These are phyloP conservation scores for Acheta domesticus DNA, from an alignment of 2,888 invertebrate species.

Conservation along the genomic window DNA sequence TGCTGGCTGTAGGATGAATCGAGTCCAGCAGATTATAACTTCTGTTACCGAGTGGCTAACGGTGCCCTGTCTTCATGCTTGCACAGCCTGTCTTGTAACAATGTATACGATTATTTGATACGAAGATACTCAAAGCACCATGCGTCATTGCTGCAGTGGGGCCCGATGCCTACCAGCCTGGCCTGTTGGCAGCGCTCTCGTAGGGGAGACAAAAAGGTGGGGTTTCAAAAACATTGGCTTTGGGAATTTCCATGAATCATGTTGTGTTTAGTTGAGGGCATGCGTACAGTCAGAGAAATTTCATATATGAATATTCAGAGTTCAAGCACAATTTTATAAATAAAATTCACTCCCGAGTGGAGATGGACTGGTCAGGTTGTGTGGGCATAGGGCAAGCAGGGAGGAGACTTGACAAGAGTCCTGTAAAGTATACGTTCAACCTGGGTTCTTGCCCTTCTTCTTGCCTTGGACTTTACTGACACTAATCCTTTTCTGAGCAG, in stretches of 20 bases:
- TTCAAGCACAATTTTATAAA: constrained; percentile 18
- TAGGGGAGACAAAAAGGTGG: background rate
- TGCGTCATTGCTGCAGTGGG: background rate
- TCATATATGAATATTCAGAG: background rate
- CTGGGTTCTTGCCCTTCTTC: constrained; percentile 5
- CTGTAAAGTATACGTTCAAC: background rate
- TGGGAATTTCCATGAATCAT: background rate
- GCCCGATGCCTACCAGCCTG: background rate
- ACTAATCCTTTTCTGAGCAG: constrained; percentile 18
- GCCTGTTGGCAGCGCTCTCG: background rate
- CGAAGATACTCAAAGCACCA: background rate
- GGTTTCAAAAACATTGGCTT: background rate
- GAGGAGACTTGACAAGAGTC: background rate
- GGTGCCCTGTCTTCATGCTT: background rate
- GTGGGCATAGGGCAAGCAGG: background rate
- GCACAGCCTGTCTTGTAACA: background rate
- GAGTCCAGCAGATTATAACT: background rate
- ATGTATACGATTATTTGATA: constrained; percentile 18
- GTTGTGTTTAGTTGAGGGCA: background rate
- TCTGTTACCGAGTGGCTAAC: too few species aligned
- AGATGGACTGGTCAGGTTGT: background rate
- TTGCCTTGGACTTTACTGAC: background rate
- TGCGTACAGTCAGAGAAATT: background rate
- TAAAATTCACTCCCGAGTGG: background rate
- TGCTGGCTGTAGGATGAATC: background rate